Conservation (phyloP, 2,113 vertebrate genomes). For the Pithys albifrons region DNA sequence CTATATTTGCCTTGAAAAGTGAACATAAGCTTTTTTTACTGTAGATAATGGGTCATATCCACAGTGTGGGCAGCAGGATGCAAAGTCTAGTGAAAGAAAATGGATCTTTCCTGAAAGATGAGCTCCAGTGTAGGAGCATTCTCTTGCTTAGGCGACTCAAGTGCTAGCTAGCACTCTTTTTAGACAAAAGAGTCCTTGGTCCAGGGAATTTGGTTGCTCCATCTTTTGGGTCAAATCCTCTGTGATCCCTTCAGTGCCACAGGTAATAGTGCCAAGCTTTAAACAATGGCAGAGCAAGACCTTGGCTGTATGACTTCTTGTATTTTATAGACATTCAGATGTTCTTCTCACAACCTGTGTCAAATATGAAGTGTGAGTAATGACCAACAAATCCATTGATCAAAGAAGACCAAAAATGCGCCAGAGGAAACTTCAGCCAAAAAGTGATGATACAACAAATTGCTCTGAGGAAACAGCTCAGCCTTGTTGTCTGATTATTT, state of each 20-base stretch:
- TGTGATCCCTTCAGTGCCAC: background rate
- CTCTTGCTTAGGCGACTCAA: background rate
- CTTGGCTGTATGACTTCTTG: background rate
- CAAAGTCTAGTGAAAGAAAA: background rate
- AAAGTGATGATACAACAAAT: background rate
- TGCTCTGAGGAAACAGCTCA: background rate
- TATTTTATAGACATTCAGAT: background rate
- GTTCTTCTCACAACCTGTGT: background rate
- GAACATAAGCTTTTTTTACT: background rate
- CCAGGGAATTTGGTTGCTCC: background rate
- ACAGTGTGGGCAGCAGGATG: background rate
- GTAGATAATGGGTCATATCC: background rate
- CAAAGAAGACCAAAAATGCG: background rate
- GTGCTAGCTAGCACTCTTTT: background rate
- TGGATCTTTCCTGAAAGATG: rapidly evolving
- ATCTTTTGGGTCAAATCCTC: background rate
- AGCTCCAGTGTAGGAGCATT: background rate
- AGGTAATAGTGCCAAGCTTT: background rate
- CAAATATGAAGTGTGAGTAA: background rate
- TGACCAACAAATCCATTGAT: background rate
- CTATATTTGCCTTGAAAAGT: background rate
- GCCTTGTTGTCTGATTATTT: background rate
- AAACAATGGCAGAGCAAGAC: background rate
- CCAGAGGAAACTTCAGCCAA: background rate
- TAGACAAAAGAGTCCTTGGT: background rate